Percentiles rank a stretch among this genome's conserved stretches.
These are phyloP conservation scores for Battus philenor DNA, from an alignment of 1,140 invertebrate genomes.

Conservation along the genomic window DNA sequence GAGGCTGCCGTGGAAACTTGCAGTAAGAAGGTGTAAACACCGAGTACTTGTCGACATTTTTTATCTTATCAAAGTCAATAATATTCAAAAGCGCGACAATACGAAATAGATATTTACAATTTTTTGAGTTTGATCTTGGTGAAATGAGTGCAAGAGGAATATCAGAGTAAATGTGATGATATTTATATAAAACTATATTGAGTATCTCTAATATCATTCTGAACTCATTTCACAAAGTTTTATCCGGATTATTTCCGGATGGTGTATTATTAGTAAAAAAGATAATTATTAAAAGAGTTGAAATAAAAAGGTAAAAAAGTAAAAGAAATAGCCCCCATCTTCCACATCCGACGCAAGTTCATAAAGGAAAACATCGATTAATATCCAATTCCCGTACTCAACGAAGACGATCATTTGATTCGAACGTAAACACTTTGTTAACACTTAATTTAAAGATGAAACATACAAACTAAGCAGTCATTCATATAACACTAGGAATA, in stretches of 20 bases:
- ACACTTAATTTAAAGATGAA: slow-evolving; percentile 45
- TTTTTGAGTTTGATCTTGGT: neutral
- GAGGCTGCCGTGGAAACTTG: too few species aligned
- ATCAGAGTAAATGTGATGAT: too few species aligned
- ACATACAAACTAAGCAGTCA: slow-evolving; percentile 73
- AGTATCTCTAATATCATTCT: neutral
- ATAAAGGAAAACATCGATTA: neutral
- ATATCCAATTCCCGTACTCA: slow-evolving; percentile 7
- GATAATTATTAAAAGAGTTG: too few species aligned
- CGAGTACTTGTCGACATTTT: slow-evolving; percentile 12
- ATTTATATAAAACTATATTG: neutral
- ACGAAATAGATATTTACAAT: neutral
- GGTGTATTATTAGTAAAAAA: too few species aligned
- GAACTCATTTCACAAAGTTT: slow-evolving; percentile 6
- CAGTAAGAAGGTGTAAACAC: neutral
- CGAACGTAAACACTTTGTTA: slow-evolving; percentile 19
- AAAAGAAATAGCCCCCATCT: neutral
- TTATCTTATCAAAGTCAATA: slow-evolving; percentile 2
- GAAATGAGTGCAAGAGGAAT: slow-evolving; percentile 2
- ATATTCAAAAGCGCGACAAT: slow-evolving; percentile 10
- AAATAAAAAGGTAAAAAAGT: too few species aligned
- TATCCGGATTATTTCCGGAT: too few species aligned
- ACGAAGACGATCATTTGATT: slow-evolving; percentile 10
- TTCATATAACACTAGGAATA: slow-evolving; percentile 61
- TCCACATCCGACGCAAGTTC: slow-evolving; percentile 1